Base-by-base conservation (phyloP, 1,140 invertebrate genomes). In the Conopomorpha cramerella region DNA sequence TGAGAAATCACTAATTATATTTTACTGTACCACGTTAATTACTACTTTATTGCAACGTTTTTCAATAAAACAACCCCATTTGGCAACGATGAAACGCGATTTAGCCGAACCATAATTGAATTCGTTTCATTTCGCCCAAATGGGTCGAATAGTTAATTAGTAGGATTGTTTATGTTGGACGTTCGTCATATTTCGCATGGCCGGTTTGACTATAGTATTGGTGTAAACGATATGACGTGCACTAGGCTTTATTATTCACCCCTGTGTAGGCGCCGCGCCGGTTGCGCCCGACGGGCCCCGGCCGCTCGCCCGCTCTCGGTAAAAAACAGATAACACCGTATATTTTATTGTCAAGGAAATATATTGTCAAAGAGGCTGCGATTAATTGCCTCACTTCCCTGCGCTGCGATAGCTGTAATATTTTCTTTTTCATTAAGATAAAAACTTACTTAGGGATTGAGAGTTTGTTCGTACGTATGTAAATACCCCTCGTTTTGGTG, bases 1-100 rank as follows among this genome's bases (percentile, higher is more conserved):
- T 74, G 70, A 74, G 64, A 64, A 74, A 70, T 74, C 70, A 66
- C 66, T 74, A 74, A 74, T 71, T 74, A 74, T 68, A 70, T 74
- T 74, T 74, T 71, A 74, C 66, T 70, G 66, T 63, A 70, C 70
- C 70, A 58, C 57, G 51, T 55, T 60, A 55, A 58, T 61, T 60
- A 55, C 10, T 10, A 23, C 19, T 23, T 10, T 23, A 23, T 23
- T 23, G 4, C 4, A 23, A n/a, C n/a, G 4, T 23, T 23, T 23
- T 23, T 23, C 19, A 23, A 23, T 23, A 23, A 23, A 23, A 23
- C 10, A 23, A n/a, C n/a, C n/a, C n/a, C n/a, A n/a, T n/a, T n/a
- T n/a, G n/a, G n/a, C n/a, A n/a, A n/a, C n/a, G n/a, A n/a, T n/a
- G n/a, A n/a, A n/a, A n/a, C n/a, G n/a, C 19, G 19, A 23, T n/a